These are phyloP conservation scores for Drosophila biarmipes DNA, from an alignment of 1,140 invertebrate genomes.

Conservation along the genomic window DNA sequence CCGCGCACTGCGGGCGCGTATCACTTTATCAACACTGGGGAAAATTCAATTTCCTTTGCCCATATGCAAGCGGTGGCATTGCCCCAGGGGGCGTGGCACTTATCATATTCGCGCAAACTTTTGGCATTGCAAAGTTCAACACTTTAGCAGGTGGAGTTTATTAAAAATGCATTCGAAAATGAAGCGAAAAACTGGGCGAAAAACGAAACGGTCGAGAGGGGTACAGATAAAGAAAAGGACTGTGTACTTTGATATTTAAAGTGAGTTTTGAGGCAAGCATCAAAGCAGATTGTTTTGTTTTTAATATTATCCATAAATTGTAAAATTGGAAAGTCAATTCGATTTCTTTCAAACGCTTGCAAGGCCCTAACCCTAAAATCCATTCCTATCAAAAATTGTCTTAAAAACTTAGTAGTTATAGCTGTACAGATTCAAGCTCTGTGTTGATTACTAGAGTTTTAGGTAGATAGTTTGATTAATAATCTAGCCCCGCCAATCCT, in stretches of 20 bases:
- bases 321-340: too few species aligned
- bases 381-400: too few species aligned
- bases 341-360: too few species aligned
- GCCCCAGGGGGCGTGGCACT: slow-evolving; percentile 51
- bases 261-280: not conserved
- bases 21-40: slow-evolving; percentile 70
- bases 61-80: slow-evolving; percentile 27
- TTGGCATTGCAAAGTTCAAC: slow-evolving; percentile 45
- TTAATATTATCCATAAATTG: too few species aligned
- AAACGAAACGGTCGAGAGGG: not conserved
- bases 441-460: too few species aligned
- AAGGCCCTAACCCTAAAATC: too few species aligned
- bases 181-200: slow-evolving; percentile 20
- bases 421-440: too few species aligned
- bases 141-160: slow-evolving; percentile 49
- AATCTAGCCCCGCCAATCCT: not conserved
- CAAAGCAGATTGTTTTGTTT: too few species aligned
- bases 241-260: not conserved
- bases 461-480: too few species aligned
- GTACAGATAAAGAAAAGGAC: not conserved
- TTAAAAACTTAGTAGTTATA: too few species aligned
- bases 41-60: slow-evolving; percentile 81
- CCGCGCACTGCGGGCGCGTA: slow-evolving; percentile 32
- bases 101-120: slow-evolving; percentile 72
- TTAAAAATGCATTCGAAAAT: slow-evolving; percentile 58